Evolutionary conservation across 2,888 invertebrate genomes (phyloP), one percentile per base, ranked within the genome.

Genomic region (Heliconius ismenius): DNA sequence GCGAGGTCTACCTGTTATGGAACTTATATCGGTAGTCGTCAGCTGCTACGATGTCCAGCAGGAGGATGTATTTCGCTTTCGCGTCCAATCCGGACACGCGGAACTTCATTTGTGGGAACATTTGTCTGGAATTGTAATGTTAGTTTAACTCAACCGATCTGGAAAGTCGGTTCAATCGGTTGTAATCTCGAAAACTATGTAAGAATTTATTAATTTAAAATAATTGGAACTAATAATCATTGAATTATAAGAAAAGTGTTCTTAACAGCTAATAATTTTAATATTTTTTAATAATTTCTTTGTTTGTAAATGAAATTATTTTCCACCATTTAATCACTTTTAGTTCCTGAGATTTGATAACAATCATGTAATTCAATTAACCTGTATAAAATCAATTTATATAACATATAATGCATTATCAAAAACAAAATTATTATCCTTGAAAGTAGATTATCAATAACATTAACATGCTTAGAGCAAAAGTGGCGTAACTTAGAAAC

Each of bases 61-160:
- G 96, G 81, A 99, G 96, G 93, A 99, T 99, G 96, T 99, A 99
- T 95, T 99, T 99, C 90, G 99, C 98, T 95, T 99, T 98, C 92
- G 98, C 97, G 96, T 99, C 99, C 95, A 99, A 95, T 86, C 99
- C 99, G 90, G 98, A 98, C 87, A 99, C 98, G 90, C 99, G 97
- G 95, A 99, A 99, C 96, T 99, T 99, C 97, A 98, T 99, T 95
- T 99, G 98, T 88, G 99, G 99, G 95, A 99, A 99, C 98, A 99
- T 99, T 96, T 99, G 98, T 96, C 99, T 99, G 97, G 82, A 97
- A 90, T 86, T 80, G 86, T 86, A 91, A 89, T 86, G 39, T 81
- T 78, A 74, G 73, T 81, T 81, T 83, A 81, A 81, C 75, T 78
- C 26, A 72, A 79, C 77, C 68, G 73, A 76, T 18, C 72, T 65